These are phyloP conservation scores for Agrochola lota DNA, from an alignment of 2,888 invertebrate genomes.

Conservation along the genomic window DNA sequence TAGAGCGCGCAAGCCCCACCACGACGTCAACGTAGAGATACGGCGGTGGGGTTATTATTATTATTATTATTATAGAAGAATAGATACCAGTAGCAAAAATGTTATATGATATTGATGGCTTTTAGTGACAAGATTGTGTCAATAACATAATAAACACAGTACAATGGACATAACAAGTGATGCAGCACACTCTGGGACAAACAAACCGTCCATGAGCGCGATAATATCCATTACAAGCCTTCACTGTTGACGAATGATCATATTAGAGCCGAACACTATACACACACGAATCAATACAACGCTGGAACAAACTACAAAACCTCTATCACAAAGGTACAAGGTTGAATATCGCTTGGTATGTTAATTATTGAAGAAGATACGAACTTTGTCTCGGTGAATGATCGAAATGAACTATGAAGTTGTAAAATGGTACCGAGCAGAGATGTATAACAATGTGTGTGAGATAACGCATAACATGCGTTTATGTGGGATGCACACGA, in stretches of 20 bases:
- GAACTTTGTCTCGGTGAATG: conserved; percentile 49
- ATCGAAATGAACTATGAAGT: conserved; percentile 69
- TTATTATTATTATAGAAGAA: too few relatives aligned
- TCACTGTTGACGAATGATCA: conserved; percentile 84
- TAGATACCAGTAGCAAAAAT: conserved; percentile 13
- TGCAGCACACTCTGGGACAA: conserved; percentile 64
- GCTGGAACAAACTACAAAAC: conserved; percentile 42
- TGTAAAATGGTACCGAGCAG: conserved; percentile 64
- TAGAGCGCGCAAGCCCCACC: too few relatives aligned
- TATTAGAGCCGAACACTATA: conserved; percentile 82
- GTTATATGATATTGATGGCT: conserved; percentile 1
- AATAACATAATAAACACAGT: conserved; percentile 45
- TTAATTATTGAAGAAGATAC: conserved; percentile 31
- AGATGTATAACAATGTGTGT: conserved; percentile 72
- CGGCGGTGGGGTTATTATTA: too few relatives aligned
- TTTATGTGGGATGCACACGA: conserved; percentile 83
- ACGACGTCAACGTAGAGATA: too few relatives aligned
- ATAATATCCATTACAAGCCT: conserved; percentile 84
- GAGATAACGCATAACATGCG: conserved; percentile 82
- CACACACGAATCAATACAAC: conserved; percentile 53
- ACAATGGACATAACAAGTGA: conserved; percentile 52
- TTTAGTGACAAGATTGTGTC: conserved; percentile 47
- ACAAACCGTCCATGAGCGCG: conserved; percentile 75
- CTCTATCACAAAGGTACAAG: conserved; percentile 28
- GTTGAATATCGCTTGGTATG: conserved; percentile 48